phyloP scores from a whole-genome alignment of 2,888 invertebrate species.

The Salpingus planirostris region DNA sequence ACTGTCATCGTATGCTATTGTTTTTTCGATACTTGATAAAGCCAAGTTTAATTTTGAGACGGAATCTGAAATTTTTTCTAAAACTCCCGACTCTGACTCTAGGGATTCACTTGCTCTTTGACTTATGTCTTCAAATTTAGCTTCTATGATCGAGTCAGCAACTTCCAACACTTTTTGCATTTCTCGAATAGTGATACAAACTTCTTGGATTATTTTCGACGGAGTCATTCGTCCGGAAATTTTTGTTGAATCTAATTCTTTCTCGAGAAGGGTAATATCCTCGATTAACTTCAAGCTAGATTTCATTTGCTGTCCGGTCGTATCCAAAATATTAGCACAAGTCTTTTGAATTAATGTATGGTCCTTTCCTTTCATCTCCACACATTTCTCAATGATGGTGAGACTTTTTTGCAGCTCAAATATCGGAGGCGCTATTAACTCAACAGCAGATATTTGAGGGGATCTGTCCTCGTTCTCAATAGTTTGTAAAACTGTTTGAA shows the following conservation, averaged over 20 bases:
- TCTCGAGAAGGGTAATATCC: constrained; percentile 43
- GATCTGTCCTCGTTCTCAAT: constrained; percentile 44
- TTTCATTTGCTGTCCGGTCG: constrained; percentile 49
- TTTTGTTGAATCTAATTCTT: constrained; percentile 35
- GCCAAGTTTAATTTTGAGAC: too few relatives aligned
- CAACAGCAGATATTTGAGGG: constrained; percentile 47
- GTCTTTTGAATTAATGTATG: constrained; percentile 61
- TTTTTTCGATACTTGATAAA: too few relatives aligned
- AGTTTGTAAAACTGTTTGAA: constrained; percentile 51
- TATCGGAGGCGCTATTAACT: constrained; percentile 49
- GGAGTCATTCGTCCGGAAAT: constrained; percentile 36
- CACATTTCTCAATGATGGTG: constrained; percentile 58
- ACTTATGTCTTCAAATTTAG: constrained; percentile 23
- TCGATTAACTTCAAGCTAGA: constrained; percentile 48
- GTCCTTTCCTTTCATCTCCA: constrained; percentile 57
- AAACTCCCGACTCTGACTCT: constrained; percentile 1
- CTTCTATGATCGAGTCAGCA: constrained; percentile 23
- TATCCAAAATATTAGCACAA: constrained; percentile 56
- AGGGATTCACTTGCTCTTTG: constrained; percentile 2
- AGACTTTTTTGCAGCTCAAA: constrained; percentile 56
- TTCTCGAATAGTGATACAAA: constrained; percentile 51
- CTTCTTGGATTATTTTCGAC: constrained; percentile 40
- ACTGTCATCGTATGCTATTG: too few relatives aligned
- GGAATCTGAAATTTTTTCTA: too few relatives aligned
- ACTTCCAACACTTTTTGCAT: constrained; percentile 46